Conservation (phyloP, 2,888 invertebrate genomes). For the Diogma glabrata region DNA sequence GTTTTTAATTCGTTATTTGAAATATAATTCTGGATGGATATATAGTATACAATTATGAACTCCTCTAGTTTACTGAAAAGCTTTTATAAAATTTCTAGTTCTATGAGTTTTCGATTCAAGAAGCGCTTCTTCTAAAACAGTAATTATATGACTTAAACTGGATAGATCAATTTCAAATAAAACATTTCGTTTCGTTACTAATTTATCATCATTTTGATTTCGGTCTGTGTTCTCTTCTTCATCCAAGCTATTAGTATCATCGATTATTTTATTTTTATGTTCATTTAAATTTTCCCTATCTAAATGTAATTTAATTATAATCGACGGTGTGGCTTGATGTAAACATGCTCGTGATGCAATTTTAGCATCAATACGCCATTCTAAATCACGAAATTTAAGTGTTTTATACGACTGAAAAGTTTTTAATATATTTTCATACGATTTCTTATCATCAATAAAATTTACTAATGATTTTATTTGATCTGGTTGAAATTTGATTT, state of each 20-base stretch:
- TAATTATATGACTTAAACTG: slow-evolving; percentile 48
- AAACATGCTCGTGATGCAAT: slow-evolving; percentile 46
- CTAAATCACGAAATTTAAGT: slow-evolving; percentile 40
- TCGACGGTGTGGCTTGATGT: slow-evolving; percentile 45
- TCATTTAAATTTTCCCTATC: slow-evolving; percentile 35
- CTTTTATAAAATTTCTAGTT: slow-evolving; percentile 31
- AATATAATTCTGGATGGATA: too few relatives aligned
- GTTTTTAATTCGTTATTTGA: too few relatives aligned
- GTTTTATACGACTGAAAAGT: slow-evolving; percentile 28
- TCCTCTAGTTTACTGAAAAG: slow-evolving; percentile 31
- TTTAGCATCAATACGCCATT: slow-evolving; percentile 55
- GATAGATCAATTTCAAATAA: slow-evolving; percentile 47
- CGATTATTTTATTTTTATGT: slow-evolving; percentile 28
- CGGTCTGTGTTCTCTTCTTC: slow-evolving; percentile 20
- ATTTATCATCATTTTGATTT: slow-evolving; percentile 9
- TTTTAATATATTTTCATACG: slow-evolving; percentile 30
- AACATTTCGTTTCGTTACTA: slow-evolving; percentile 33
- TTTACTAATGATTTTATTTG: slow-evolving; percentile 19
- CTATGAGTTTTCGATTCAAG: slow-evolving; percentile 46
- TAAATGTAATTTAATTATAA: slow-evolving; percentile 45
- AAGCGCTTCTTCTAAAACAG: slow-evolving; percentile 49
- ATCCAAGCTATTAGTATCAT: too few relatives aligned
- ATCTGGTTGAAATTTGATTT: slow-evolving; percentile 25
- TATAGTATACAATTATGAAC: too few relatives aligned
- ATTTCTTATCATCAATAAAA: neutral